phyloP scores from a whole-genome alignment of 2,797 vertebrate genomes.

The Potorous gilbertii region DNA sequence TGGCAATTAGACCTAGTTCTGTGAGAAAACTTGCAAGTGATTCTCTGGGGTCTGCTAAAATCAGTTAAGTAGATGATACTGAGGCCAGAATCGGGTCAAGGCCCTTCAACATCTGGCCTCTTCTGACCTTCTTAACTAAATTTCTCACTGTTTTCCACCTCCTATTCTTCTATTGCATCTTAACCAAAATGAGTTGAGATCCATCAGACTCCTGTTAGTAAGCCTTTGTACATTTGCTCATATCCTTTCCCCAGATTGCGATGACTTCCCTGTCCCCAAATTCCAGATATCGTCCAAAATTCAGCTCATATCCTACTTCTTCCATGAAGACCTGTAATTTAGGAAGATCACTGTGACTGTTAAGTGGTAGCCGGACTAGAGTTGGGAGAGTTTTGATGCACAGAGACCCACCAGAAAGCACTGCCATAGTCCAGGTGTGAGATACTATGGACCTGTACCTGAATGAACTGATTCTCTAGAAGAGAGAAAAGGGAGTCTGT shows the following conservation, averaged over 20 bases:
- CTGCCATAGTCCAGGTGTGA: not conserved
- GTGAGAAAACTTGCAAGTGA: not conserved
- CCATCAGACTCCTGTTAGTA: not conserved
- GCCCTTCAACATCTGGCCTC: not conserved
- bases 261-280: not conserved
- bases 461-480: too few relatives aligned
- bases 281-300: not conserved
- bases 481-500: too few relatives aligned
- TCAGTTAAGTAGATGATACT: not conserved
- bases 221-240: not conserved
- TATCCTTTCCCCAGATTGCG: not conserved
- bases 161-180: not conserved
- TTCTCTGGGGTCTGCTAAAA: not conserved
- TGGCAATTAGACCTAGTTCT: not conserved
- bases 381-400: not conserved
- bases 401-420: not conserved
- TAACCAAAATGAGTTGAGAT: not conserved
- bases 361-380: not conserved
- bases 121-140: not conserved
- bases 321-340: not conserved
- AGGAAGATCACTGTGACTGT: not conserved
- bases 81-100: not conserved
- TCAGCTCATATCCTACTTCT: not conserved
- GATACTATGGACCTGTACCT: not conserved
- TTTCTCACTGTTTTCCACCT: not conserved